Conservation (phyloP, 1,140 invertebrate genomes). For the Aphidius ervi region DNA sequence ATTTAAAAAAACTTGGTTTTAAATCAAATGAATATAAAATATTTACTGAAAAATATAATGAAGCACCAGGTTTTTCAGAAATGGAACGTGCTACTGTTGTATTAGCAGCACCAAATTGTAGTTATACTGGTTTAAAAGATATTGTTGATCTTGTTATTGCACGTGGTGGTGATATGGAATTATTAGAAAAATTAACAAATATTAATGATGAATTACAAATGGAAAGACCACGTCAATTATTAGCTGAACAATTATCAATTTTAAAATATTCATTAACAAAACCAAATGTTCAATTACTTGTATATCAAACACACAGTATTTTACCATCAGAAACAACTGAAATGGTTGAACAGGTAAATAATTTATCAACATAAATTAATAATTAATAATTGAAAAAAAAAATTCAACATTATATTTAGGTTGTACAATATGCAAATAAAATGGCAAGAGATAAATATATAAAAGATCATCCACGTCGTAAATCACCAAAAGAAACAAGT, state of each 20-base stretch:
- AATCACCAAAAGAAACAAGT: slow-evolving; percentile 15
- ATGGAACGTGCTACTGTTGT: slow-evolving; percentile 68
- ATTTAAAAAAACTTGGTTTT: slow-evolving; percentile 34
- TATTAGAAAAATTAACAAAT: slow-evolving; percentile 40
- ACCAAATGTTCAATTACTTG: slow-evolving; percentile 49
- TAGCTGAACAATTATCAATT: slow-evolving; percentile 40
- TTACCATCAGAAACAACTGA: slow-evolving; percentile 46
- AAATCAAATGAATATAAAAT: slow-evolving; percentile 45
- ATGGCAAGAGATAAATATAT: slow-evolving; percentile 46
- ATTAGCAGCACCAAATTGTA: slow-evolving; percentile 70
- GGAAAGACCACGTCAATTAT: slow-evolving; percentile 28
- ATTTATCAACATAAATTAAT: too few species aligned
- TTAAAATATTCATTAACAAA: slow-evolving; percentile 40
- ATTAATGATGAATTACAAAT: slow-evolving; percentile 22
- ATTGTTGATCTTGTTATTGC: slow-evolving; percentile 64
- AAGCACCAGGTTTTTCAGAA: slow-evolving; percentile 32
- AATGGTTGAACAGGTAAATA: slow-evolving; percentile 39
- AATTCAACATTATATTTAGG: too few species aligned
- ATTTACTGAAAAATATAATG: slow-evolving; percentile 41
- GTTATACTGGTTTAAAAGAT: slow-evolving; percentile 69
- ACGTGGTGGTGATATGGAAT: slow-evolving; percentile 35
- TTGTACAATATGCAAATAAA: slow-evolving; percentile 39
- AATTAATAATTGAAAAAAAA: too few species aligned
- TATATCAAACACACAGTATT: slow-evolving; percentile 52
- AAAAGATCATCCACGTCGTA: slow-evolving; percentile 30